Evolutionary conservation across 2,797 vertebrate genomes (phyloP), one percentile per base, ranked within the genome.

Genomic region (Aselliscus stoliczkanus): DNA sequence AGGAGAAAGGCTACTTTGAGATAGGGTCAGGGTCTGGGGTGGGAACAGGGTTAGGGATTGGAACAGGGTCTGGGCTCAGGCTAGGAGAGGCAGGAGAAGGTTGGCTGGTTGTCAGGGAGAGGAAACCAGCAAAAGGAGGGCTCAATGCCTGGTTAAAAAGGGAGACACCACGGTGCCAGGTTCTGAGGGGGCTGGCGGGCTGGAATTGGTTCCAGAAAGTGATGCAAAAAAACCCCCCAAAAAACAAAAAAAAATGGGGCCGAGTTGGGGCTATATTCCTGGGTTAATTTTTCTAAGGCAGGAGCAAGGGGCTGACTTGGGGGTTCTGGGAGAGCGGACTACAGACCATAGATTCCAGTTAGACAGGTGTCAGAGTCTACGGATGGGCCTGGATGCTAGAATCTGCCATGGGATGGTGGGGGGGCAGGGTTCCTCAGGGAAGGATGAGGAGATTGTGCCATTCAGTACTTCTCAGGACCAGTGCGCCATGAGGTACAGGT

Each of bases 201-300:
- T 29, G 47, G 15, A 84, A 84, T 0, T 76, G 86, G 47, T 84
- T 80, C 64, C 73, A 91, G n/a, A 62, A 58, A 52, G 31, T 56
- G 54, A 94, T 31, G 50, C 62, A 60, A 92, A 81, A 88, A 89
- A 92, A 50, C 23, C n/a, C n/a, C n/a, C n/a, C n/a, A n/a, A n/a
- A n/a, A n/a, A n/a, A n/a, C n/a, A n/a, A n/a, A 60, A 92, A 81
- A 88, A 89, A 92, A 50, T 18, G 47, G 23, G 29, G n/a, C 25
- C 39, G n/a, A 70, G 27, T 50, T 79, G 54, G 10, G 34, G 7
- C 65, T 77, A 18, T 37, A 39, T 12, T 44, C 5, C 37, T 69
- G 80, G 34, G 23, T 58, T 88, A 39, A 17, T 39, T 37, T 91
- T 90, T 84, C 60, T 64, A 39, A 83, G 81, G 47, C n/a, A 81